Conservation (phyloP, 2,797 vertebrate genomes). For the Hephaestus fuliginosus region DNA sequence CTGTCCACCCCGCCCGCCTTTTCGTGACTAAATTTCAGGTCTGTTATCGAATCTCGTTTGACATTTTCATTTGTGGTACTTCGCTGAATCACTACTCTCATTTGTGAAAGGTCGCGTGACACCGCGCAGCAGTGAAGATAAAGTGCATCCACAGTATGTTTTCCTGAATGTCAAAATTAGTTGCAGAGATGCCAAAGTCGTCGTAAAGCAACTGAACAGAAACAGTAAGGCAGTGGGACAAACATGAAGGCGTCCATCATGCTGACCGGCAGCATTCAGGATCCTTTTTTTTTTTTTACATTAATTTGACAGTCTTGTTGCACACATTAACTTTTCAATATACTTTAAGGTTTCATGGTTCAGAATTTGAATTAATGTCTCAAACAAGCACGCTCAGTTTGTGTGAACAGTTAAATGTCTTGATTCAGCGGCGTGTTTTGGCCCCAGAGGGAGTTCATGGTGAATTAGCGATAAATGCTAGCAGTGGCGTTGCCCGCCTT, state of each 20-base stretch:
- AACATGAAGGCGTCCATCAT: not conserved
- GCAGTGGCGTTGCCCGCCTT: not conserved
- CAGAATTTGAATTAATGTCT: not conserved
- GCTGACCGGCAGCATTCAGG: not conserved
- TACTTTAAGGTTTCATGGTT: not conserved
- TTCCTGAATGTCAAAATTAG: not conserved
- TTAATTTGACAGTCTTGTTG: not conserved
- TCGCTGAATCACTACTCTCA: conserved; percentile 5
- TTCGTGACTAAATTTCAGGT: not conserved
- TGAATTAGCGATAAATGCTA: conserved; percentile 19
- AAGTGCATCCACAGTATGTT: not conserved
- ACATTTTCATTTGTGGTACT: conserved; percentile 26
- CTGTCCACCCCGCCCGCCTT: not conserved
- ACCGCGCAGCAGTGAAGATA: not conserved
- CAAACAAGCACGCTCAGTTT: not conserved
- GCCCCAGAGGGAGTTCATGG: conserved; percentile 2
- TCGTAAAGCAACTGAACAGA: not conserved
- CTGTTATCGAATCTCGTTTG: not conserved
- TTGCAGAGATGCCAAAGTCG: not conserved
- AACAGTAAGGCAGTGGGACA: not conserved
- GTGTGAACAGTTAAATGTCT: not conserved
- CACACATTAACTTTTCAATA: not conserved
- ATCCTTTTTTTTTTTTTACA: not conserved
- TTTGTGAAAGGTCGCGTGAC: conserved; percentile 22
- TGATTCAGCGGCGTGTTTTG: not conserved